Conservation (phyloP, 2,797 vertebrate genomes). For the Lepidocolaptes lacrymiger region DNA sequence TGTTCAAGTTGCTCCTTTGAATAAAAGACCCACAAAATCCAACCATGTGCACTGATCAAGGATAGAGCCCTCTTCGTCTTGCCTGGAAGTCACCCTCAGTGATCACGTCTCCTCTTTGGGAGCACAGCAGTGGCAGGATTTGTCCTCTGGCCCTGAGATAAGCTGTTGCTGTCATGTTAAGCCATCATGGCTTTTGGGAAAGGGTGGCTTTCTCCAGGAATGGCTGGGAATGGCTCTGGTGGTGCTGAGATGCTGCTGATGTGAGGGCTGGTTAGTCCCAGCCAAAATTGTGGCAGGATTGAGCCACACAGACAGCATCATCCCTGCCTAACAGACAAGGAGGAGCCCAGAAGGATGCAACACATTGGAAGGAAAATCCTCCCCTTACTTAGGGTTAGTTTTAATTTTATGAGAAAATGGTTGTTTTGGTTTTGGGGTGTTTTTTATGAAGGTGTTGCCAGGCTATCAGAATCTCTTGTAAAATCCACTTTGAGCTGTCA, state of each 20-base stretch:
- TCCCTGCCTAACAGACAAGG: neutral
- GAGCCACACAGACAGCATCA: neutral
- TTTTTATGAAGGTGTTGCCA: neutral
- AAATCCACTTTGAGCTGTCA: neutral
- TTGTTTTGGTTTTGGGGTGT: neutral
- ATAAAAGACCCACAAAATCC: neutral
- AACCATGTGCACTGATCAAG: fast-evolving
- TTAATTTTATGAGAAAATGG: neutral
- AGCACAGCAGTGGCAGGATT: neutral
- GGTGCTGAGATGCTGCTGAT: neutral
- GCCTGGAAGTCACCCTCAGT: neutral
- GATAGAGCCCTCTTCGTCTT: fast-evolving
- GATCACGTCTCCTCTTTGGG: neutral
- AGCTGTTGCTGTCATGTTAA: fast-evolving
- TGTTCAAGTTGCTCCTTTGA: neutral
- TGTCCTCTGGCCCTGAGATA: neutral
- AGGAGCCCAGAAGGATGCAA: neutral
- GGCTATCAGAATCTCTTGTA: neutral
- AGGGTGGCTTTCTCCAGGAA: neutral
- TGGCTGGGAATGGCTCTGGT: neutral
- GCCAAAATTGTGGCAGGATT: neutral
- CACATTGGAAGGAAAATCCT: neutral
- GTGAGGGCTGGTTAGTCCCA: neutral
- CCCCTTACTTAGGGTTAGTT: neutral
- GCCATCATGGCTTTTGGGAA: neutral